Evolutionary conservation across 2,888 invertebrate genomes (phyloP).

Genomic region (Allolobophora icterica): DNA sequence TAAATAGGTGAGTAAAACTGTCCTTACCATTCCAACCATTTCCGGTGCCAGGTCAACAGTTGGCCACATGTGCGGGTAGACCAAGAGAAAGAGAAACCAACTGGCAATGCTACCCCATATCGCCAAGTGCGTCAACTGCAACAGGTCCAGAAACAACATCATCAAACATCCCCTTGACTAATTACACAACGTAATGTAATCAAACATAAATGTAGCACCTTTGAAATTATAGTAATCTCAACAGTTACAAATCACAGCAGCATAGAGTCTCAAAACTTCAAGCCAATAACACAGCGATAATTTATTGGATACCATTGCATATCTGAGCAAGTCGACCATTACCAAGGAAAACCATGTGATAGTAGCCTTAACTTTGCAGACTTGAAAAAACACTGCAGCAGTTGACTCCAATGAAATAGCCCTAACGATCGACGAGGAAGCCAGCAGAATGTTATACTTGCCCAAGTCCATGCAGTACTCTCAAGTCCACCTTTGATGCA

Average conservation of each 20-base stretch:
- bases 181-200: not conserved
- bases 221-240: not conserved
- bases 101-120: constrained; percentile 94
- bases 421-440: not conserved
- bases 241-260: too few species aligned
- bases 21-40: constrained; percentile 86
- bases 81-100: constrained; percentile 89
- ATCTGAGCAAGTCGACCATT: too few species aligned
- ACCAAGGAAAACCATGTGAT: too few species aligned
- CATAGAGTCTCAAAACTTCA: too few species aligned
- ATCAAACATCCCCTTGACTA: not conserved
- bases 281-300: too few species aligned
- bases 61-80: constrained; percentile 74
- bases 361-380: not conserved
- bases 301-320: too few species aligned
- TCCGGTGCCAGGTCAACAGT: constrained; percentile 83
- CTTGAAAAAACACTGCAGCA: not conserved
- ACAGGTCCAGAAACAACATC: not conserved
- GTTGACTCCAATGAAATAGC: not conserved
- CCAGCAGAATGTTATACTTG: constrained; percentile 48
- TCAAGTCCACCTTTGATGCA: constrained; percentile 97
- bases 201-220: not conserved
- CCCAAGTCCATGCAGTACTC: constrained; percentile 64
- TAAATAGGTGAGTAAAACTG: not conserved
- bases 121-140: constrained; percentile 83